Evolutionary conservation across 2,888 invertebrate species (phyloP).

Genomic region (Drosophila paracracens): DNA sequence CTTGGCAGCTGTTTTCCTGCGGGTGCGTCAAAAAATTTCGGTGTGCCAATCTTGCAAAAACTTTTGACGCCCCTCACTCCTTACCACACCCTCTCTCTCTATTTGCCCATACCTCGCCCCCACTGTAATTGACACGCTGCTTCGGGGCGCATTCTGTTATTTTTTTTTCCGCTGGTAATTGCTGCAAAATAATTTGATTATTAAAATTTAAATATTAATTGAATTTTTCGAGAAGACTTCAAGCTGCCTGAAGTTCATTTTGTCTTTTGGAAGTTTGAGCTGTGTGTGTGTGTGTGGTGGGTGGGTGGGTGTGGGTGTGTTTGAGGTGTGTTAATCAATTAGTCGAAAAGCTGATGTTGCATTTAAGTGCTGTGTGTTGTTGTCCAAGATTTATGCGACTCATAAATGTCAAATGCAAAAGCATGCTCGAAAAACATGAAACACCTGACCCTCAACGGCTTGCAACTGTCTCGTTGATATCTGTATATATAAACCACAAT

Average conservation of each 20-base stretch:
- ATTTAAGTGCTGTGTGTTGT: slow-evolving; percentile 55
- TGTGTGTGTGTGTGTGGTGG: slow-evolving; percentile 6
- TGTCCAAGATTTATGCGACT: slow-evolving; percentile 70
- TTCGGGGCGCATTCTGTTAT: slow-evolving; percentile 16
- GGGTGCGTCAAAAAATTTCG: slow-evolving; percentile 52
- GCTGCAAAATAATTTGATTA: slow-evolving; percentile 80
- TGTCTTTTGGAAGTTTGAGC: slow-evolving; percentile 5
- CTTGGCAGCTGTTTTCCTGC: slow-evolving; percentile 61
- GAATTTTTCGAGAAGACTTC: slow-evolving; percentile 41
- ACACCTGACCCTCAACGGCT: slow-evolving; percentile 17
- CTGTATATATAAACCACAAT: slow-evolving; percentile 40
- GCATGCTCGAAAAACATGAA: slow-evolving; percentile 22
- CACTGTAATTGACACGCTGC: slow-evolving; percentile 41
- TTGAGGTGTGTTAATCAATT: slow-evolving; percentile 63
- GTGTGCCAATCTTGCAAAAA: slow-evolving; percentile 53
- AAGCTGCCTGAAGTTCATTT: slow-evolving; percentile 19
- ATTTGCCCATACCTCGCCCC: background rate
- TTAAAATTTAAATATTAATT: slow-evolving; percentile 82
- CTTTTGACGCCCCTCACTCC: slow-evolving; percentile 27
- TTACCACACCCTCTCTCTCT: background rate
- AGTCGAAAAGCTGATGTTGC: slow-evolving; percentile 69
- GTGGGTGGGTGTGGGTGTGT: slow-evolving; percentile 2
- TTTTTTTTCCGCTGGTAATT: slow-evolving; percentile 44
- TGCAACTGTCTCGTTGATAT: slow-evolving; percentile 34
- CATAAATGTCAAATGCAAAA: slow-evolving; percentile 76